Percentiles rank a stretch among this genome's conserved stretches.
phyloP scores from a whole-genome alignment of 2,797 vertebrate species.

The Aldrovandia affinis region DNA sequence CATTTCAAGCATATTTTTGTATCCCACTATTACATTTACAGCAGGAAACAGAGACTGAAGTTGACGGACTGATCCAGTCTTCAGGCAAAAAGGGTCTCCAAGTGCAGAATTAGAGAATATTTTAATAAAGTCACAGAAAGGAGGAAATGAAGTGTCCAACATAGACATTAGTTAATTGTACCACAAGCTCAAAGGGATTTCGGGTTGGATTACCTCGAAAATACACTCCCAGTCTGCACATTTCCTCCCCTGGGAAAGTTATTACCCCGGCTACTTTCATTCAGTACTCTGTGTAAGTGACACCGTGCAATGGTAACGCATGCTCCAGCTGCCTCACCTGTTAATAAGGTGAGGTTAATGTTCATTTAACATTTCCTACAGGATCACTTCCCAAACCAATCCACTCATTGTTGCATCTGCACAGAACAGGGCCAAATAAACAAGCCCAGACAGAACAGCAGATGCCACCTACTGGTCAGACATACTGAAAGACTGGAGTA shows the following conservation, averaged over 20 bases:
- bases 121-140: background rate
- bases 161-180: background rate
- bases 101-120: background rate
- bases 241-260: too few species aligned
- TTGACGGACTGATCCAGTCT: background rate
- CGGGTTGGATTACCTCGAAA: too few species aligned
- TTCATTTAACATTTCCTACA: background rate
- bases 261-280: too few species aligned
- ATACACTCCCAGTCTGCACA: too few species aligned
- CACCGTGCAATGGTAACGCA: too few species aligned
- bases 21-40: background rate
- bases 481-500: background rate
- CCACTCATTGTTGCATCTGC: background rate
- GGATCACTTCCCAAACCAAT: background rate
- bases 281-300: too few species aligned
- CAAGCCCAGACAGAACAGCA: background rate
- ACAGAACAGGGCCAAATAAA: background rate
- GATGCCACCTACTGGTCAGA: background rate
- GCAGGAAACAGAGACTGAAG: background rate
- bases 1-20: background rate
- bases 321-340: too few species aligned
- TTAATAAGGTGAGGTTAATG: too few species aligned
- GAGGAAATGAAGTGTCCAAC: background rate
- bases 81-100: background rate
- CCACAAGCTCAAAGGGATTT: background rate